A percentile compares a stretch with the other conserved stretches of the same genome.
phyloP scores from a whole-genome alignment of 2,888 invertebrate genomes.

The Atrina japonica region DNA sequence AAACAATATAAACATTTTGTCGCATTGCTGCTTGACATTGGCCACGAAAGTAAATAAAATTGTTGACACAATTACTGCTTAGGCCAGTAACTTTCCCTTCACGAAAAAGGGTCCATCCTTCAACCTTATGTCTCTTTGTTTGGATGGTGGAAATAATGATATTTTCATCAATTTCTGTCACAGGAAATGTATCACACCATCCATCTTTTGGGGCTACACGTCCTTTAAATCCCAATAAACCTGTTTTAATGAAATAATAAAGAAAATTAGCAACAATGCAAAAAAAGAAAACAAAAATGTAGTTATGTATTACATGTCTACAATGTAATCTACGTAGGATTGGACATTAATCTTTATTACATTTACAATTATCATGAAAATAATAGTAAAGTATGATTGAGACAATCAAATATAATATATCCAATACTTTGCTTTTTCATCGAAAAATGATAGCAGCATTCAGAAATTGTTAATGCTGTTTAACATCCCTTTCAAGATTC shows the following conservation, averaged over 20 bases:
- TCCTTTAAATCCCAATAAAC: slow-evolving; percentile 37
- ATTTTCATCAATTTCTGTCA: slow-evolving; percentile 29
- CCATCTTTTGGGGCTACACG: slow-evolving; percentile 31
- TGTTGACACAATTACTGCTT: slow-evolving; percentile 1
- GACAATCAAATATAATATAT: not conserved
- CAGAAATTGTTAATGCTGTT: no score
- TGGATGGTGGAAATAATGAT: slow-evolving; percentile 16
- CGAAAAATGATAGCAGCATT: no score
- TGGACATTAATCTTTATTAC: no score
- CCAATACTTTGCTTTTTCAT: no score
- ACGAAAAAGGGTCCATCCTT: slow-evolving; percentile 33
- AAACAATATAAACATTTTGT: slow-evolving; percentile 9
- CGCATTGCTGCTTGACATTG: slow-evolving; percentile 13
- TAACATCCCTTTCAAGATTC: not conserved
- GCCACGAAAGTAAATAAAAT: not conserved
- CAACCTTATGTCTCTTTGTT: slow-evolving; percentile 37
- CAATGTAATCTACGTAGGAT: no score
- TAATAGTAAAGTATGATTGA: no score
- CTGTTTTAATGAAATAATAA: slow-evolving; percentile 15
- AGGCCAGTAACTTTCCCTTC: slow-evolving; percentile 28
- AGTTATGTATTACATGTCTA: no score
- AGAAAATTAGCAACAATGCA: no score
- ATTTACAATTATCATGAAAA: no score
- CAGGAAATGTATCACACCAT: slow-evolving; percentile 21
- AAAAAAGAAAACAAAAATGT: no score